Base-by-base conservation (phyloP, 2,888 invertebrate species). In the Lasius platythorax region DNA sequence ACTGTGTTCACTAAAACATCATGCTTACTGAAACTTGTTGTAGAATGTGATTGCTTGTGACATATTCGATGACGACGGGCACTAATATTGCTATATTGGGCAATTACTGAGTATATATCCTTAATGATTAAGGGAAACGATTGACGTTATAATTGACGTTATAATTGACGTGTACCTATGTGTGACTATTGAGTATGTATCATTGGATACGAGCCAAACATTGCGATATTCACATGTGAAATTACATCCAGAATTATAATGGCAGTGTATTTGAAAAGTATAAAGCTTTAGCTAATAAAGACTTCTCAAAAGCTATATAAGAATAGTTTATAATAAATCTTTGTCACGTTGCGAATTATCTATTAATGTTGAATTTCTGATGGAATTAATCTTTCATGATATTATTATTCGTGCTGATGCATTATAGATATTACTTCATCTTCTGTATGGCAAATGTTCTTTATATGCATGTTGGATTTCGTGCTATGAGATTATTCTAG, bases 51-150 rank as follows among this genome's bases (percentile, higher is more conserved):
- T 46, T 23, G 46, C 28, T 58, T 12, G 40, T 72, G 73, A 56
- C 61, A 72, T 61, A 61, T 79, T 53, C n/a, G 43, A 79, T 79
- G 73, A 79, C 18, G 73, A 79, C 61, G 79, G 79, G 53, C 18
- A 61, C 18, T 72, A 70, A 61, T 61, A 79, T 79, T 72, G 73
- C 79, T 79, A 72, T 61, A 72, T 72, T 33, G 43, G 4, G 33
- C 72, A 79, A 72, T 18, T 72, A 61, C 61, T 61, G 28, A 43
- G 23, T 56, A 61, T 56, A 61, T 79, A 79, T 61, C 46, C 72
- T 79, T 46, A 61, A 79, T 79, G 79, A 79, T 79, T 79, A 79
- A 79, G 79, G 73, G n/a, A 12, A 46, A 79, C 61, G 15, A 79
- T 79, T 79, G 79, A 79, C 61, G 23, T 23, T 23, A 46, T 72